Percentiles rank a stretch among this genome's conserved stretches.
These are phyloP conservation scores for Eulithis testata DNA, from an alignment of 2,888 invertebrate genomes.

Conservation along the genomic window DNA sequence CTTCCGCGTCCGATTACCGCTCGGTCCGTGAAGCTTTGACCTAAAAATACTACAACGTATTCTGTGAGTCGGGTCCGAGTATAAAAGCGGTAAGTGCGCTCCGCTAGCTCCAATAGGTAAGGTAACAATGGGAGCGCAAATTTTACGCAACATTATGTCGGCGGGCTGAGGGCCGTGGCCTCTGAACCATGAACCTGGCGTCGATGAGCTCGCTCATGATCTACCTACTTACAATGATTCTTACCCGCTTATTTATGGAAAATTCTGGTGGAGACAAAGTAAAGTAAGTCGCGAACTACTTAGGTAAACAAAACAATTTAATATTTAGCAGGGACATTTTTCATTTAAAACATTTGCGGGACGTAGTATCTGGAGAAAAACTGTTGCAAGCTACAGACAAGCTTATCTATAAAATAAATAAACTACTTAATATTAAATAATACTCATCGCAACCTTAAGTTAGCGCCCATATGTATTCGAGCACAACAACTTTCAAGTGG, in stretches of 20 bases:
- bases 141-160: slow-evolving; percentile 82
- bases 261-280: background rate
- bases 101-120: slow-evolving; percentile 51
- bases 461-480: slow-evolving; percentile 6
- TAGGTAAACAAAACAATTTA: too few species aligned
- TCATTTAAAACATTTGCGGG: too few species aligned
- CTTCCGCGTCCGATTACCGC: slow-evolving; percentile 17
- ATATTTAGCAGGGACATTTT: too few species aligned
- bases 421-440: too few species aligned
- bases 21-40: slow-evolving; percentile 18
- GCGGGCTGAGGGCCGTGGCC: slow-evolving; percentile 36
- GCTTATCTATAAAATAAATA: too few species aligned
- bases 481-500: slow-evolving; percentile 12
- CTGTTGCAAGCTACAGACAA: too few species aligned
- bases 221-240: slow-evolving; percentile 18
- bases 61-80: slow-evolving; percentile 27
- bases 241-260: slow-evolving; percentile 20
- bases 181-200: slow-evolving; percentile 37
- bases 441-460: background rate
- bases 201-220: slow-evolving; percentile 16
- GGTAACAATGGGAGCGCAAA: slow-evolving; percentile 72
- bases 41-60: slow-evolving; percentile 3
- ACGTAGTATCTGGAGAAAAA: too few species aligned
- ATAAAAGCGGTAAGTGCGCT: slow-evolving; percentile 31
- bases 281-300: background rate